A percentile compares a stretch with the other conserved stretches of the same genome.
Evolutionary conservation across 37 sponge, comb jelly and placozoan species (phyloP).

Genomic region (Aplysina aerophoba): DNA sequence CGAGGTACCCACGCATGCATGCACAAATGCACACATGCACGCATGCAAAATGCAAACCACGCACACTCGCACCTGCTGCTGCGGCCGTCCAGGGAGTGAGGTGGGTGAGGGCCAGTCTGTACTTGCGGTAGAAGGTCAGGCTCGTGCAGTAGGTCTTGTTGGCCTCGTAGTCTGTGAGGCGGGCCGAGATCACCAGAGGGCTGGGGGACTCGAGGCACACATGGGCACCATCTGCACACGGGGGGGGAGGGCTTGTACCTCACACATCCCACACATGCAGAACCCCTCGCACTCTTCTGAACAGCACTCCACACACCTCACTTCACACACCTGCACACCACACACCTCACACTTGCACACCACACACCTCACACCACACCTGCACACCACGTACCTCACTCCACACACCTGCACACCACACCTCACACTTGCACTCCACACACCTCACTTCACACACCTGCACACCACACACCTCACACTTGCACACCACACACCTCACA

Average conservation of each 20-base stretch:
- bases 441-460: too few species aligned
- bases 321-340: too few species aligned
- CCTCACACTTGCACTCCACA: too few species aligned
- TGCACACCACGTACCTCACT: neutral
- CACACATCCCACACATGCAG: neutral
- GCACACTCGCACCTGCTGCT: neutral
- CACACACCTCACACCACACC: neutral
- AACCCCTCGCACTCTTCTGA: too few species aligned
- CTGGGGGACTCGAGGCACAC: neutral
- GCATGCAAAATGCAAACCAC: neutral
- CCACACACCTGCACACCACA: conserved; percentile 35
- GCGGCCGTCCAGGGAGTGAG: neutral
- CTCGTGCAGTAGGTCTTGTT: conserved; percentile 31
- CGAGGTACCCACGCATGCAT: neutral
- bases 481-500: neutral
- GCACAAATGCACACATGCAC: conserved; percentile 8
- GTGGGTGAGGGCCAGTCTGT: neutral
- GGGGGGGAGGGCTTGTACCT: too few species aligned
- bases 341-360: neutral
- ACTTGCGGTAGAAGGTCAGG: conserved; percentile 19
- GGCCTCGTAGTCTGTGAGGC: conserved; percentile 15
- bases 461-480: too few species aligned
- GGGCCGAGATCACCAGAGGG: conserved; percentile 9
- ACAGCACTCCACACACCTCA: too few species aligned
- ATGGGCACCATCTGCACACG: conserved; percentile 16